Evolutionary conservation across 2,113 vertebrate genomes (phyloP).

Genomic region (Rhodinocichla rosea): DNA sequence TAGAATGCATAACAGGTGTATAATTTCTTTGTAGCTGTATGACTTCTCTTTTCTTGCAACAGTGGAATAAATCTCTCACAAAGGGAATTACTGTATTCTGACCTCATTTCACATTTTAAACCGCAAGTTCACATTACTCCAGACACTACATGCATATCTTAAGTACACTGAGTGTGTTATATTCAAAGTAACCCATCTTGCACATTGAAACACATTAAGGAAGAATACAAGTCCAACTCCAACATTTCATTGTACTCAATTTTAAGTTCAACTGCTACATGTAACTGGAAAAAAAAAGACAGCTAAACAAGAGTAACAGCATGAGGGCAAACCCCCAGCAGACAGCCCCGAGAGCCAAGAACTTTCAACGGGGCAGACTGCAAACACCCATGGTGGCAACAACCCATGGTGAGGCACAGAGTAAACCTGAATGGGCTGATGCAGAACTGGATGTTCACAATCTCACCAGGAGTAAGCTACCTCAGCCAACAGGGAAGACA

Average conservation of each 20-base stretch:
- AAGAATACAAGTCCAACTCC: not conserved
- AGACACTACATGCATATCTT: not conserved
- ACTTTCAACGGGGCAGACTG: not conserved
- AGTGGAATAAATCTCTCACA: not conserved
- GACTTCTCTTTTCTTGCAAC: not conserved
- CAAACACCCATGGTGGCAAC: not conserved
- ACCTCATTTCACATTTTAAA: not conserved
- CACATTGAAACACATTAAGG: not conserved
- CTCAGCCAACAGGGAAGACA: rapidly evolving
- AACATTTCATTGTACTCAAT: not conserved
- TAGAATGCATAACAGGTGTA: not conserved
- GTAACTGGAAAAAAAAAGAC: not conserved
- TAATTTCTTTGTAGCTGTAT: not conserved
- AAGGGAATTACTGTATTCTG: not conserved
- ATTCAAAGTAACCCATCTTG: not conserved
- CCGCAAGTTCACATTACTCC: not conserved
- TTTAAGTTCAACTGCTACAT: not conserved
- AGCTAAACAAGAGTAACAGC: not conserved
- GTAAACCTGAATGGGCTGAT: not conserved
- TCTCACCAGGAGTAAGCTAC: not conserved
- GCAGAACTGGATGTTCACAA: not conserved
- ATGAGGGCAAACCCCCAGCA: not conserved
- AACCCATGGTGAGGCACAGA: rapidly evolving
- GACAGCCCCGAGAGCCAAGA: not conserved
- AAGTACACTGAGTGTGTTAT: not conserved